These are phyloP conservation scores for Cloeon dipterum DNA, from an alignment of 2,888 invertebrate genomes.

Conservation along the genomic window DNA sequence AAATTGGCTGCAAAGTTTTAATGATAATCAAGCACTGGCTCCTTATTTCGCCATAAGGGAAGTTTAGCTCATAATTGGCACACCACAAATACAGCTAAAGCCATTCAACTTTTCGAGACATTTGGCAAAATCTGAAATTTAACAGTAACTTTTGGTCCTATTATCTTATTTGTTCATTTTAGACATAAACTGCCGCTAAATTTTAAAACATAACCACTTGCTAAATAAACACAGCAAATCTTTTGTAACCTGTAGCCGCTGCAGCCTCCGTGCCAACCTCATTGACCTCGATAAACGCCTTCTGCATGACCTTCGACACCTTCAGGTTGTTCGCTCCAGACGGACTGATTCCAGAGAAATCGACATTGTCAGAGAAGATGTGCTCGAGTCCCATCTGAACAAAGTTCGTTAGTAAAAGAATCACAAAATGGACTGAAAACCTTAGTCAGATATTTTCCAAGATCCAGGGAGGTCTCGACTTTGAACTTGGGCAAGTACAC, in stretches of 20 bases:
- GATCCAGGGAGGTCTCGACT: conserved; percentile 8
- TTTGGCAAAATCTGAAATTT: no score
- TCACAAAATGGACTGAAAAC: conserved; percentile 5
- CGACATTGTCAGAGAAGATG: conserved; percentile 25
- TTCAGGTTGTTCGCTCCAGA: conserved; percentile 21
- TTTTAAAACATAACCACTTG: no score
- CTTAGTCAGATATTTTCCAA: conserved; percentile 6
- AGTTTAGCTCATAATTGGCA: no score
- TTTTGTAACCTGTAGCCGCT: conserved; percentile 68
- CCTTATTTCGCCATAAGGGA: no score
- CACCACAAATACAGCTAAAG: no score
- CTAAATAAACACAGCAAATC: no score
- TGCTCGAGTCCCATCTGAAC: conserved; percentile 42
- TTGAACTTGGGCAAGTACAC: conserved; percentile 9
- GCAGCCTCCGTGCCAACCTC: conserved; percentile 75
- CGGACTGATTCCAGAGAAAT: conserved; percentile 38
- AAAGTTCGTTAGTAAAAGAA: conserved; percentile 5
- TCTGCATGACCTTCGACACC: conserved; percentile 54
- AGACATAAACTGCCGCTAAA: no score
- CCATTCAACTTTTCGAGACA: no score
- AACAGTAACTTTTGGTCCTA: no score
- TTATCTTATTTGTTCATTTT: no score
- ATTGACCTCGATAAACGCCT: conserved; percentile 66
- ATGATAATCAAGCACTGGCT: no score
- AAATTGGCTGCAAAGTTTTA: no score